Conservation (phyloP, 1,140 invertebrate genomes). For the Sycobia sp. region DNA sequence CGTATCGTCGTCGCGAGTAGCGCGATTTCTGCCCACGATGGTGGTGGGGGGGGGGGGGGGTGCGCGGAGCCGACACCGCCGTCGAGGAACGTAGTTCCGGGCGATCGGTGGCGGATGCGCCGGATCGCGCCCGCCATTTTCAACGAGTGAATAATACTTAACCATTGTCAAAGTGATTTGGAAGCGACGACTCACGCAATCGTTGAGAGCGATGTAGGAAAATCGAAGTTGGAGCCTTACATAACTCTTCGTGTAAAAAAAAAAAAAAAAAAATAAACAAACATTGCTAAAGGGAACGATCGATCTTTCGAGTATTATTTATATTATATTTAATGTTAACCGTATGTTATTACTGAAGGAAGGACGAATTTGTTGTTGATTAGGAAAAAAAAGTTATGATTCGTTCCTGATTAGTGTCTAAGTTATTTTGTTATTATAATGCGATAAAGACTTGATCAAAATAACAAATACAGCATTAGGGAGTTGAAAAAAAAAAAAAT, state of each 20-base stretch:
- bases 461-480: neutral
- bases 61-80: neutral
- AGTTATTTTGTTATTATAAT: constrained; percentile 34
- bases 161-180: no score
- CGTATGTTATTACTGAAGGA: constrained; percentile 13
- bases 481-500: neutral
- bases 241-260: neutral
- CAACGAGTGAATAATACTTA: no score
- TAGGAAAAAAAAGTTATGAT: constrained; percentile 18
- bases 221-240: neutral
- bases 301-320: constrained; percentile 30
- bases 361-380: constrained; percentile 26
- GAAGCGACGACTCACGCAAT: no score
- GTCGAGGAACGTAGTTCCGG: no score
- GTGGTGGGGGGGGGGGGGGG: neutral
- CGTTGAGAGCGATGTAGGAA: no score
- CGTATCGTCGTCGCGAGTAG: neutral
- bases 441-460: neutral
- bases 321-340: constrained; percentile 34
- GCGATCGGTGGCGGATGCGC: no score
- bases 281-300: no score
- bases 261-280: no score
- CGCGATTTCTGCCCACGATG: neutral
- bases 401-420: constrained; percentile 34
- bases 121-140: no score